phyloP scores from a whole-genome alignment of 2,888 invertebrate species.

The Noctua janthe region DNA sequence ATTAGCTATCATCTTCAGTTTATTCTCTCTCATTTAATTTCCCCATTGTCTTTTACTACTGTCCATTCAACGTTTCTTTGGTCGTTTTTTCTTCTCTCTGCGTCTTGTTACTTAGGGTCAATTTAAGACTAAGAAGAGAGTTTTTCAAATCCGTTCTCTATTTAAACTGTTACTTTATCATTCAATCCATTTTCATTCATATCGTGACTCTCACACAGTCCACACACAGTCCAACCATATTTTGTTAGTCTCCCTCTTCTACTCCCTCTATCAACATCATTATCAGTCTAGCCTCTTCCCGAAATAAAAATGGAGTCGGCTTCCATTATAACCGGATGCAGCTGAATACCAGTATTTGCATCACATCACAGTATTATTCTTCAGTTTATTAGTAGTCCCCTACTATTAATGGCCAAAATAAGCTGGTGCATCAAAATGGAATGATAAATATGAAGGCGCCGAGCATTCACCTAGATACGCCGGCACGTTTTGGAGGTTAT shows the following conservation, averaged over 20 bases:
- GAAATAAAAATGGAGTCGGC: not conserved
- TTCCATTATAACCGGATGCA: not conserved
- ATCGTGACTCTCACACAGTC: not conserved
- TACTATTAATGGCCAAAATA: not conserved
- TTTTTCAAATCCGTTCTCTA: not conserved
- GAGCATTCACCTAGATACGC: slow-evolving; percentile 36
- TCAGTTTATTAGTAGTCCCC: not conserved
- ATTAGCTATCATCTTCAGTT: too few relatives aligned
- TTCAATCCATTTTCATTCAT: not conserved
- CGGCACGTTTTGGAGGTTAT: slow-evolving; percentile 44
- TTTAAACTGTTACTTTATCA: not conserved
- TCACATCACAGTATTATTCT: not conserved
- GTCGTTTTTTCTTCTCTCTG: not conserved
- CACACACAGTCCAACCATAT: not conserved
- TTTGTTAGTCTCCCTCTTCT: not conserved
- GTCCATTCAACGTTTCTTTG: not conserved
- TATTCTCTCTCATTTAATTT: not conserved
- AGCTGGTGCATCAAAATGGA: not conserved
- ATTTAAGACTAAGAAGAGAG: too few relatives aligned
- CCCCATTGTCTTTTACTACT: not conserved
- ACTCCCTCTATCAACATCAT: not conserved
- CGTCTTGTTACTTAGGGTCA: too few relatives aligned
- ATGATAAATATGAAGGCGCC: slow-evolving; percentile 5
- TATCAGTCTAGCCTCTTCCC: not conserved
- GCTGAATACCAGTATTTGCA: not conserved